These are phyloP conservation scores for Spea multiplicata DNA, from an alignment of 2,113 vertebrate species.

Conservation along the genomic window DNA sequence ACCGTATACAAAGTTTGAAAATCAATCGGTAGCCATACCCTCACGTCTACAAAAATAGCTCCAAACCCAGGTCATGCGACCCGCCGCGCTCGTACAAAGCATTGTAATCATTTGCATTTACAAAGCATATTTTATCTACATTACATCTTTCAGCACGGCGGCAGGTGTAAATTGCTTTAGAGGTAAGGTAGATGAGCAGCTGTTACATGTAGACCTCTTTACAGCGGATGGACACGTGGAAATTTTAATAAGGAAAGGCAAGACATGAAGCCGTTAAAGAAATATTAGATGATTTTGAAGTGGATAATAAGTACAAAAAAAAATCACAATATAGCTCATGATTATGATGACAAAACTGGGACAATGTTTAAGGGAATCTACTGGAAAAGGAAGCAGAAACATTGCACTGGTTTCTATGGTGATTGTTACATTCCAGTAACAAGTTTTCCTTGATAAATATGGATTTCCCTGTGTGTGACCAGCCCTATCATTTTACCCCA, in stretches of 20 bases:
- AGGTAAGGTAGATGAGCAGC: conserved; percentile 37
- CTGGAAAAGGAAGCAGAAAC: too few relatives aligned
- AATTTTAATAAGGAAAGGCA: conserved; percentile 36
- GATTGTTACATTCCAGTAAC: too few relatives aligned
- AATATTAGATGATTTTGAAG: not conserved
- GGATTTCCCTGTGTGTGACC: too few relatives aligned
- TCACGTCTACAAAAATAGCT: conserved; percentile 37
- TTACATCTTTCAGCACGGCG: conserved; percentile 37
- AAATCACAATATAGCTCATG: too few relatives aligned
- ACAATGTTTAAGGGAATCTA: too few relatives aligned
- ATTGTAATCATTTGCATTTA: conserved; percentile 44
- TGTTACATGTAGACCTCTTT: conserved; percentile 21
- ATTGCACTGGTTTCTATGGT: too few relatives aligned
- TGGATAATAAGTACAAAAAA: too few relatives aligned
- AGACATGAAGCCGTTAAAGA: not conserved
- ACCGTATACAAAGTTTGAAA: conserved; percentile 32
- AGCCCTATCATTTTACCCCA: too few relatives aligned
- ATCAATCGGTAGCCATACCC: conserved; percentile 35
- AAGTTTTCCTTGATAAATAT: too few relatives aligned
- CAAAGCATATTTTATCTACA: conserved; percentile 46
- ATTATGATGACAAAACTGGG: too few relatives aligned
- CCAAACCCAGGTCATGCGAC: conserved; percentile 30
- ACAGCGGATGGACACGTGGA: conserved; percentile 22
- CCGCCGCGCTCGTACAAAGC: conserved; percentile 35
- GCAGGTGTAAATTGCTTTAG: conserved; percentile 42